Evolutionary conservation across 2,797 vertebrate genomes (phyloP), one percentile per base, ranked within the genome.

Genomic region (Sus cebifrons): DNA sequence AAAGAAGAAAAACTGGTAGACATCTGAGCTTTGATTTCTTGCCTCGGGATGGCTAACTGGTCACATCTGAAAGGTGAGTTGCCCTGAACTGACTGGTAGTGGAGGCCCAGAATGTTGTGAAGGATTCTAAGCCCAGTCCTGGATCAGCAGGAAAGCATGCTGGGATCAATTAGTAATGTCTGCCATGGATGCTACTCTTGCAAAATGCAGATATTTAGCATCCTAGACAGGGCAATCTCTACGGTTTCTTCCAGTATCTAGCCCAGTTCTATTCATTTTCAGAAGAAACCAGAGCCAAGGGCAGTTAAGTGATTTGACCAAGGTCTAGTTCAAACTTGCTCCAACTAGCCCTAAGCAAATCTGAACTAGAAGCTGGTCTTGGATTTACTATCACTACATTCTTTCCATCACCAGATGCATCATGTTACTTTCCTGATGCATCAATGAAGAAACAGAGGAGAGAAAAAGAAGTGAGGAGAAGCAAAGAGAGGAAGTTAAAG

Each of bases 391-490:
- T 7, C 17, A 68, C 7, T 9, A 8, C 29, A 44, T 54, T 62
- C 93, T 89, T 86, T 79, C 73, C 17, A 13, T 11, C 64, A 87
- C 20, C 56, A 95, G 52, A 87, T 9, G 5, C 13, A 44, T 56
- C 32, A 11, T 8, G 5, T 60, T 79, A 83, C 18, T 86, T 86
- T 91, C 56, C 60, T 65, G n/a, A 91, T 92, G 36, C 32, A 77
- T 2, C 58, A 29, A 25, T 60, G 83, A 21, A 92, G 65, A 71
- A 54, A 73, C 6, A 6, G 4, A 70, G 9, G 27, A 81, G 29
- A 75, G 21, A 83, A 90, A 89, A 93, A 49, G 29, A 93, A 78
- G 14, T 27, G 18, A 93, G 70, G 20, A 96, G 52, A 92, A 89
- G 49, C 36, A 75, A 85, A 58, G 12, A 40, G 25, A 68, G 29